Percentiles rank a stretch among this genome's conserved stretches.
Conservation (phyloP, 2,797 vertebrate species). For the Sciurus carolinensis region DNA sequence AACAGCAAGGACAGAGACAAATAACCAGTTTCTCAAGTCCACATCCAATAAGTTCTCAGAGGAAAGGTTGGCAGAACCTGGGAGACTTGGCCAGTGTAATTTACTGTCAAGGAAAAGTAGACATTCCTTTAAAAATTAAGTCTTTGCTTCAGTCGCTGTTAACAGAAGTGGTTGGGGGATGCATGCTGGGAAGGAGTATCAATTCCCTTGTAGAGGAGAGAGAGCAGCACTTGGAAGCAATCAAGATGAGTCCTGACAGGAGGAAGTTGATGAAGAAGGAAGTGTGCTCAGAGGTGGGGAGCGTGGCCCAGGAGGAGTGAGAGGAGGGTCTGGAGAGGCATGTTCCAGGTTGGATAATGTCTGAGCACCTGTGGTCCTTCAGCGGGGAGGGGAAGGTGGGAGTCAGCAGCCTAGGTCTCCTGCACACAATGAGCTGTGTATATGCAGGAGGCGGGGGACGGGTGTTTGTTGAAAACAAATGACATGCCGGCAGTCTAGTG, state of each 20-base stretch:
- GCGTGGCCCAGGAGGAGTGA: constrained; percentile 10
- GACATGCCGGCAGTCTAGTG: not conserved
- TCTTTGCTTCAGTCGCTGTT: constrained; percentile 76
- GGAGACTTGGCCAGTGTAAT: constrained; percentile 80
- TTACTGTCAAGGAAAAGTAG: constrained; percentile 77
- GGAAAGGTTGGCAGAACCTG: constrained; percentile 71
- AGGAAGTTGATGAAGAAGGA: constrained; percentile 71
- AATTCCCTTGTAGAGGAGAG: constrained; percentile 71
- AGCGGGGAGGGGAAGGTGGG: not conserved
- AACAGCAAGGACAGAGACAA: constrained; percentile 74
- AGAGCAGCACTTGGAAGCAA: constrained; percentile 60
- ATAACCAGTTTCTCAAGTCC: constrained; percentile 80
- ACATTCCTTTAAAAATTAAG: constrained; percentile 80
- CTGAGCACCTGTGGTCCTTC: not conserved
- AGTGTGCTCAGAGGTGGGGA: constrained; percentile 15
- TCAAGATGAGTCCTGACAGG: constrained; percentile 64
- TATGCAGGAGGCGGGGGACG: not conserved
- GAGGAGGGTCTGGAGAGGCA: not conserved
- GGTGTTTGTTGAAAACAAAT: constrained; percentile 48
- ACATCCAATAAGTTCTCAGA: constrained; percentile 52
- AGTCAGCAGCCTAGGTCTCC: not conserved
- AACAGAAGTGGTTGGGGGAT: constrained; percentile 71
- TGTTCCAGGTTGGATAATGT: not conserved
- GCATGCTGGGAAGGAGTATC: constrained; percentile 71
- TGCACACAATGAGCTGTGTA: not conserved